phyloP scores from a whole-genome alignment of 2,113 vertebrate genomes.

The Mesocricetus auratus region DNA sequence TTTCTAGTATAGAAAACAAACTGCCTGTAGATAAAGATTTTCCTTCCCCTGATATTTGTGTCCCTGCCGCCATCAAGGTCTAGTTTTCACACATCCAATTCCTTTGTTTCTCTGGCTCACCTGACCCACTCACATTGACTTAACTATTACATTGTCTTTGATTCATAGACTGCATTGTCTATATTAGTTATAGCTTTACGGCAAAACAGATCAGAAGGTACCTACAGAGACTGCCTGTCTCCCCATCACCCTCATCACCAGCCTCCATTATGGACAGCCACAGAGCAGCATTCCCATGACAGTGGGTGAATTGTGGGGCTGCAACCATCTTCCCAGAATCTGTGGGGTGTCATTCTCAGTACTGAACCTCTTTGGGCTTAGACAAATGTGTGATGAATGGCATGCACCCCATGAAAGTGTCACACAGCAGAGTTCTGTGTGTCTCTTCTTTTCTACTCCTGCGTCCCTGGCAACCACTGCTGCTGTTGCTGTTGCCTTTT shows the following conservation, averaged over 20 bases:
- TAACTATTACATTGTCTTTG: neutral
- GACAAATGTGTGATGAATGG: neutral
- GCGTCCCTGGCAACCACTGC: neutral
- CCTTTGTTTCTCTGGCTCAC: neutral
- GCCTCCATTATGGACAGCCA: neutral
- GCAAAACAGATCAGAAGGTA: neutral
- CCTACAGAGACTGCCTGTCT: too few relatives aligned
- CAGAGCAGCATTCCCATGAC: neutral
- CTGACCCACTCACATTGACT: neutral
- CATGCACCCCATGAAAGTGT: too few relatives aligned
- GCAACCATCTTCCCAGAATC: neutral
- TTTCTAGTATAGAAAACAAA: neutral
- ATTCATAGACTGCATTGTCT: neutral
- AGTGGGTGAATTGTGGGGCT: accelerated
- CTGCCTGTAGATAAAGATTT: accelerated
- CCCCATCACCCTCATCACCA: neutral
- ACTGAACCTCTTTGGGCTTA: neutral
- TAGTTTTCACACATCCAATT: accelerated
- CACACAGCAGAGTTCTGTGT: neutral
- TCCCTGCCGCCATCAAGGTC: neutral
- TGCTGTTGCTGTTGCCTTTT: neutral
- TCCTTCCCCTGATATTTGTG: accelerated
- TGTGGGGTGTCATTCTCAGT: neutral
- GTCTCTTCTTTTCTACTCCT: neutral
- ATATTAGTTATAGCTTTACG: neutral